Conservation (phyloP, 2,113 vertebrate genomes). For the pig (Sus scrofa) region DNA sequence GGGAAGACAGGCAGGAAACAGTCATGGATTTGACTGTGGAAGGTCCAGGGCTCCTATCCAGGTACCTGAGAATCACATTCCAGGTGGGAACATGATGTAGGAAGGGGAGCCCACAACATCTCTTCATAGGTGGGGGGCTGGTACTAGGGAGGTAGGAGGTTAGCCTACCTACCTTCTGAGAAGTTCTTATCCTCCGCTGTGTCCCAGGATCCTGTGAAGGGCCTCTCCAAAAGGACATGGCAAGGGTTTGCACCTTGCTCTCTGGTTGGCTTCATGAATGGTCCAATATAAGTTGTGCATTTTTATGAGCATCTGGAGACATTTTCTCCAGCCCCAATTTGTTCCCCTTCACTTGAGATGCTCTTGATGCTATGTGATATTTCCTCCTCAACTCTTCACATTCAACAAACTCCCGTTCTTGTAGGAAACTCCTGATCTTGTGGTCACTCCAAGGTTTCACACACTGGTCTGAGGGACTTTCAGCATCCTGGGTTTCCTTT, state of each 20-base stretch:
- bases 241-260: neutral
- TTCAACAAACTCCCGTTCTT: conserved; percentile 14
- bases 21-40: neutral
- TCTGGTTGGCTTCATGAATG: neutral
- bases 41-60: neutral
- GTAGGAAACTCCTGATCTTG: neutral
- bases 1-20: neutral
- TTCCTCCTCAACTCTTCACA: fast-evolving
- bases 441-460: neutral
- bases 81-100: neutral
- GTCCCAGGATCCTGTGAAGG: neutral
- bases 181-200: fast-evolving
- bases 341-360: neutral
- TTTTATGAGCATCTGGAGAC: neutral
- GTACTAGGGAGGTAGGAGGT: neutral
- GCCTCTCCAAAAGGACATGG: neutral
- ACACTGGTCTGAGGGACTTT: neutral
- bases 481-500: neutral
- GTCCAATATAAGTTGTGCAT: neutral
- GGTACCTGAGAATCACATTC: neutral
- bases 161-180: neutral
- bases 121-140: neutral
- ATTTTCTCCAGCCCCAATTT: neutral
- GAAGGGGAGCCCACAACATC: neutral
- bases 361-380: fast-evolving